These are phyloP conservation scores for Drosophila meridionalis DNA, from an alignment of 2,888 invertebrate genomes.

Conservation along the genomic window DNA sequence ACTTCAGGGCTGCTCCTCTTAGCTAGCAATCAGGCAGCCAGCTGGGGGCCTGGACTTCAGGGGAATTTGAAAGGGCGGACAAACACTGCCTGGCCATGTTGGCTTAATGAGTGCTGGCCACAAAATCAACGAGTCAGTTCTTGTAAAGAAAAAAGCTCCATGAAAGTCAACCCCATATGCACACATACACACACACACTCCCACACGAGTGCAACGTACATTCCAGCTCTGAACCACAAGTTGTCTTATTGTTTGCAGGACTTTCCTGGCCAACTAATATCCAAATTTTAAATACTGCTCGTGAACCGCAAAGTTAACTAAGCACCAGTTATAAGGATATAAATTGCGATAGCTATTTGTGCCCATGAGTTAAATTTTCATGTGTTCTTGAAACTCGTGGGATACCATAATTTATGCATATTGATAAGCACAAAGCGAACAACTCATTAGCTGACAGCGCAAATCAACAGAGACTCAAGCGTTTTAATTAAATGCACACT, in stretches of 20 bases:
- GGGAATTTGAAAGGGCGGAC: conserved; percentile 1
- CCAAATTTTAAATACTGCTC: background rate
- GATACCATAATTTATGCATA: background rate
- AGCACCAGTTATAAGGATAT: background rate
- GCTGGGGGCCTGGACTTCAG: conserved; percentile 12
- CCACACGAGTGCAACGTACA: background rate
- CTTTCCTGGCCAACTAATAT: conserved; percentile 9
- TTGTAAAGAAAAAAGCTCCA: conserved; percentile 57
- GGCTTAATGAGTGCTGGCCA: conserved; percentile 75
- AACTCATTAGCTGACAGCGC: background rate
- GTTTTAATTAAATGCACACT: conserved; percentile 17
- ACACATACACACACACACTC: background rate
- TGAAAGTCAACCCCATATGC: conserved; percentile 12
- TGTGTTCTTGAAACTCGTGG: background rate
- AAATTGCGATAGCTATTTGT: background rate
- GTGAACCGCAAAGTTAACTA: conserved; percentile 1
- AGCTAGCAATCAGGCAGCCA: conserved; percentile 24
- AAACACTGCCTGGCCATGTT: conserved; percentile 60
- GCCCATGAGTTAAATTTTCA: background rate
- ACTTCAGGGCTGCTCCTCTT: background rate
- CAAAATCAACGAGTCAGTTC: conserved; percentile 67
- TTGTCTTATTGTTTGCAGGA: conserved; percentile 47
- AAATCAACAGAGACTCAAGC: background rate
- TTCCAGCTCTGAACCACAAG: conserved; percentile 20
- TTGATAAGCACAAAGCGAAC: conserved; percentile 2